Conservation (phyloP, 2,888 invertebrate species). For the Drosophila falleni region DNA sequence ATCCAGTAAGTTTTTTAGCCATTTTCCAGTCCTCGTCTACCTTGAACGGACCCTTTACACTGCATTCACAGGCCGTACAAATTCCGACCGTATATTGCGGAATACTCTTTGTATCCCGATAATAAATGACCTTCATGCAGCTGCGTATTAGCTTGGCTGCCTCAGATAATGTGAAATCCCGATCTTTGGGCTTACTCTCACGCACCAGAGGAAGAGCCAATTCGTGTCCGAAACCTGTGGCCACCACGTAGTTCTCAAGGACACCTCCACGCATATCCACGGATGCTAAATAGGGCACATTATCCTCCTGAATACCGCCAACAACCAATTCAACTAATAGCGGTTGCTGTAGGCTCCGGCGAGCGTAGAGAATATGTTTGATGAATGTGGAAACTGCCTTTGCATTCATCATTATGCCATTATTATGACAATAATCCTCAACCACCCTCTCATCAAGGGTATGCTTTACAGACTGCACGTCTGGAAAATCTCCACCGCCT, state of each 20-base stretch:
- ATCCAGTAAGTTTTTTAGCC: conserved; percentile 88
- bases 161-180: conserved; percentile 85
- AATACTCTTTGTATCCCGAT: conserved; percentile 95
- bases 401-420: conserved; percentile 94
- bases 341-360: conserved; percentile 95
- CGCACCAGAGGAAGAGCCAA: conserved; percentile 94
- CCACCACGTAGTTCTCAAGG: conserved; percentile 93
- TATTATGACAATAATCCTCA: conserved; percentile 94
- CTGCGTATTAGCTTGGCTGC: conserved; percentile 88
- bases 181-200: conserved; percentile 87
- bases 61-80: conserved; percentile 87
- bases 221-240: conserved; percentile 95
- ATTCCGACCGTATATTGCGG: conserved; percentile 90
- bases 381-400: conserved; percentile 96
- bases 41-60: conserved; percentile 90
- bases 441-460: conserved; percentile 87
- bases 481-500: conserved; percentile 97
- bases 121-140: conserved; percentile 95
- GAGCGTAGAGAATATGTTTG: conserved; percentile 96
- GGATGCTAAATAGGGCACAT: conserved; percentile 93
- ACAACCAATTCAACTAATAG: conserved; percentile 97
- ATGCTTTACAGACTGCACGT: conserved; percentile 91
- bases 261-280: conserved; percentile 97
- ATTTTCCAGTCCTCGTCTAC: conserved; percentile 93
- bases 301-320: conserved; percentile 92